Base-by-base conservation (phyloP, 1,140 invertebrate genomes). In the Leptestheria dahalacensis region DNA sequence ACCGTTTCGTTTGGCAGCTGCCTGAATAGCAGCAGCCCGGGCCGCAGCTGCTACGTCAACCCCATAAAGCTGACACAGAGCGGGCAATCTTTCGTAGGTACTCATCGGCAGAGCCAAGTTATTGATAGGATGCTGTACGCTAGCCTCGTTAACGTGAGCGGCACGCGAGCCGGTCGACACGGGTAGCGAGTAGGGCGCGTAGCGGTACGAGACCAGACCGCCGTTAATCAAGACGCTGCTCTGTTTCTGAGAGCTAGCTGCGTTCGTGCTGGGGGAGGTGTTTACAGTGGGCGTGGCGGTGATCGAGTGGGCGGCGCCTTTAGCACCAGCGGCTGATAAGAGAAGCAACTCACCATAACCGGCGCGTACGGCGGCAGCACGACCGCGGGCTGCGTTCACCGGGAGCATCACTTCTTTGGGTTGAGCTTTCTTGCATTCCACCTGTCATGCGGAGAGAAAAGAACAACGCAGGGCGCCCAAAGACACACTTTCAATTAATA, bases 321-420 rank as follows among this genome's bases (percentile, higher is more conserved):
- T 61, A 26, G 64, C 56, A 28, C 59, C 46, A 55, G 63, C 63
- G 47, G 62, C 61, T 74, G 80, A 80, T 77, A 86, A 82, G 79
- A 87, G 83, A 80, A 88, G 80, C 78, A 88, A 91, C 88, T 92
- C 88, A 93, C 89, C 88, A 82, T 91, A 93, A 64, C 68, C 68
- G 76, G 87, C 85, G 73, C 88, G 87, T 73, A 88, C 83, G 66
- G 87, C 87, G 65, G 88, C 86, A 67, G 88, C 88, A 72, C 89
- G 82, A 73, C 88, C 91, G 80, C 92, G 91, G 67, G 88, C 89
- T 77, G 91, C 75, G 74, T 91, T 92, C 62, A 89, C 85, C 67
- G 91, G 91, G 71, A 96, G 82, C 93, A 98, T 97, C 68, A 98
- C 93, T 80, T 98, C 94, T 80, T 98, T 98, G 59, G 94, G 94